phyloP scores from a whole-genome alignment of 2,888 invertebrate species.

The Galerucella calmariensis region DNA sequence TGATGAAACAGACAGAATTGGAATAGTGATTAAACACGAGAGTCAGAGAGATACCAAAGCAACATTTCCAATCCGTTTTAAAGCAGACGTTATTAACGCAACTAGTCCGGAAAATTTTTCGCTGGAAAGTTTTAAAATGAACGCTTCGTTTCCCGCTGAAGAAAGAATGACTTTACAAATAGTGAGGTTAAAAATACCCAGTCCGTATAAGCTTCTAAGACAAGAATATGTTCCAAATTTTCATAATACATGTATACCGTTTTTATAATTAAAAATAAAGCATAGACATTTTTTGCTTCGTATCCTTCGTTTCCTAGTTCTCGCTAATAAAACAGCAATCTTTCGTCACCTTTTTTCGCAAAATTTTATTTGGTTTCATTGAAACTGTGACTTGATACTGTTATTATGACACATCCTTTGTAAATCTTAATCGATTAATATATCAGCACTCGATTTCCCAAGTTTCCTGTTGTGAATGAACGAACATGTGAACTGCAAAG shows the following conservation, averaged over 20 bases:
- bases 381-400: no score
- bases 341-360: no score
- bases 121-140: constrained; percentile 23
- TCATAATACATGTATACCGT: neutral
- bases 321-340: no score
- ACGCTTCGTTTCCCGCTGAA: constrained; percentile 27
- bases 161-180: constrained; percentile 39
- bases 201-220: constrained; percentile 24
- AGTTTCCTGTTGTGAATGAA: neutral
- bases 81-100: constrained; percentile 27
- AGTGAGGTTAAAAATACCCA: constrained; percentile 39
- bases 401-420: no score
- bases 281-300: neutral
- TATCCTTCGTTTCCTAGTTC: no score
- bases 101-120: constrained; percentile 36
- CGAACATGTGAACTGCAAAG: neutral
- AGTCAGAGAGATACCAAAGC: constrained; percentile 26
- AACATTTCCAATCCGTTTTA: constrained; percentile 38
- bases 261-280: neutral
- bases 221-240: constrained; percentile 14
- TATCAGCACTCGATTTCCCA: neutral
- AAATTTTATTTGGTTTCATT: no score
- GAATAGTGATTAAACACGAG: constrained; percentile 42
- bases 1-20: constrained; percentile 38
- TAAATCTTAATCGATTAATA: neutral